phyloP scores from a whole-genome alignment of 2,888 invertebrate genomes.

The Diploptera punctata region DNA sequence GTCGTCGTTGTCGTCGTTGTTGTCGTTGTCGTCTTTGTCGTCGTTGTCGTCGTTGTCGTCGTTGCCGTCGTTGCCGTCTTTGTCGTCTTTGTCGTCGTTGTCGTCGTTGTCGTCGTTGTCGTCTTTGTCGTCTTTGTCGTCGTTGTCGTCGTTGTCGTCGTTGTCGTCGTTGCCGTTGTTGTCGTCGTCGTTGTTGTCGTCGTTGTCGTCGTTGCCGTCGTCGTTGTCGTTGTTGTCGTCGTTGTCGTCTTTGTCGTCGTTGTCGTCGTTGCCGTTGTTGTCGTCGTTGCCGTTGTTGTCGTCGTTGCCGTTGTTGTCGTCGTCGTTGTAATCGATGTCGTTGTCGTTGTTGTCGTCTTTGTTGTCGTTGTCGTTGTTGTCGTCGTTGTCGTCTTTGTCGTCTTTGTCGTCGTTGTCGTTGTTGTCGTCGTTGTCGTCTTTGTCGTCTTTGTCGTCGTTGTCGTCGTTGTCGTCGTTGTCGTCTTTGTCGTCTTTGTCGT shows the following conservation, averaged over 20 bases:
- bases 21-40: no score
- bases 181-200: not conserved
- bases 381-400: not conserved
- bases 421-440: not conserved
- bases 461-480: no score
- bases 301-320: not conserved
- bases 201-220: not conserved
- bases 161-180: not conserved
- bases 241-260: not conserved
- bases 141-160: not conserved
- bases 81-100: no score
- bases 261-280: not conserved
- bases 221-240: not conserved
- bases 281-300: not conserved
- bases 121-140: not conserved
- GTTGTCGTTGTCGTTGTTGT: not conserved
- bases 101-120: no score
- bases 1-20: not conserved
- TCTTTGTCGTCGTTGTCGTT: not conserved
- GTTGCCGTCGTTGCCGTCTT: no score
- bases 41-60: not conserved
- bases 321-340: not conserved
- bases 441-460: no score
- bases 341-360: not conserved
- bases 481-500: no score